A percentile compares a stretch with the other conserved stretches of the same genome.
phyloP scores from a whole-genome alignment of 2,888 invertebrate genomes.

The Rhabditoides inermis region DNA sequence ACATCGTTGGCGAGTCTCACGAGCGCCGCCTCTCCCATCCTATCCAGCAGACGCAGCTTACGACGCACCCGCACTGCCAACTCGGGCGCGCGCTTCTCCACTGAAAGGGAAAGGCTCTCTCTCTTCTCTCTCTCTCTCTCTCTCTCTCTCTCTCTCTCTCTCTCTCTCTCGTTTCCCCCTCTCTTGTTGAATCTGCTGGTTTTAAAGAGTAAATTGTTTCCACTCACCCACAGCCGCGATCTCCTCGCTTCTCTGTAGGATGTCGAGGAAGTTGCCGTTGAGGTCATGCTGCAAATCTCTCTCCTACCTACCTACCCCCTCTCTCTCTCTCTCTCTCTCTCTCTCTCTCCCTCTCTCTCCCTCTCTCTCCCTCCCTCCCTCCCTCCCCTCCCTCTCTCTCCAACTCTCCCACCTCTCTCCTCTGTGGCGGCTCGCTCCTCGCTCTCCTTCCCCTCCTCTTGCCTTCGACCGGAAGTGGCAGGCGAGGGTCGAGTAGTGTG shows the following conservation, averaged over 20 bases:
- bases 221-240: conserved; percentile 31
- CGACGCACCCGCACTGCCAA: conserved; percentile 18
- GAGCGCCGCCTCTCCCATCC: conserved; percentile 64
- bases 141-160: no score
- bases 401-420: conserved; percentile 4
- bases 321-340: no score
- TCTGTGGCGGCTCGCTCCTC: conserved; percentile 39
- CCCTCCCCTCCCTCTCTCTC: no score
- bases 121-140: no score
- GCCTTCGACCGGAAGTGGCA: conserved; percentile 62
- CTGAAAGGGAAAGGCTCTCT: no score
- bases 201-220: no score
- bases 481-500: conserved; percentile 90
- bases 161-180: conserved; percentile 22
- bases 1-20: conserved; percentile 81
- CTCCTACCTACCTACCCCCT: no score
- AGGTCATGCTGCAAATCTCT: conserved; percentile 17
- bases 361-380: no score
- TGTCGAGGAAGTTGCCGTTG: conserved; percentile 33
- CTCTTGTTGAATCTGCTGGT: no score
- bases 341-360: no score
- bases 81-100: conserved; percentile 22
- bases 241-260: conserved; percentile 36
- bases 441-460: conserved; percentile 17
- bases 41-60: conserved; percentile 26